Evolutionary conservation across 1,140 invertebrate species (phyloP), one percentile per base, ranked within the genome.

Genomic region (Platyura marginata): DNA sequence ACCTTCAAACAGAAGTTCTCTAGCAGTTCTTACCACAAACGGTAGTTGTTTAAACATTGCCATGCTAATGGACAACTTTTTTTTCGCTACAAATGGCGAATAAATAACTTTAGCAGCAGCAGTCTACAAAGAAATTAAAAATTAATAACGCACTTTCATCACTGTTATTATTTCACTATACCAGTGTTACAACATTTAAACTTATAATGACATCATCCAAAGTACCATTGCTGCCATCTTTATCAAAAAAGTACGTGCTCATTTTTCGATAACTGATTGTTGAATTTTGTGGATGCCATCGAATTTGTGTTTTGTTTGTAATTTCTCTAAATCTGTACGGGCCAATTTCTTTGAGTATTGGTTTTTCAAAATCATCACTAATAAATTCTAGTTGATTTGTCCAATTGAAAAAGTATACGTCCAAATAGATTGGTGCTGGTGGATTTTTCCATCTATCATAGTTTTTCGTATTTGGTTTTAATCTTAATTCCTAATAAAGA

Each of bases 371-470:
- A 15, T 51, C 32, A 22, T 67, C 56, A 5, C 9, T 18, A 1
- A 57, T 55, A 35, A 79, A 72, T 16, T 73, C 61, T 16, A 74
- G 60, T 2, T 73, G 60, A 59, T 88, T 88, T 1, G 81, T 87
- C 80, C 82, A 87, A 60, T 89, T 87, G 53, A 77, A 89, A 19
- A 88, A 63, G 55, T 80, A 78, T 40, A 87, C 67, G 45, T 80
- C 75, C 41, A 88, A 70, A 53, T 72, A 77, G 55, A 88, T 73
- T 0, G 82, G 79, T 39, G 86, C 63, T 0, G 80, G 74, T 1
- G 79, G 81, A 48, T 72, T 69, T 52, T 74, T 68, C 84, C 84
- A 89, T 35, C 77, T 62, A 3, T 64, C 47, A 53, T 64, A 84
- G 41, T 71, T 72, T 25, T 62, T 63, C n/a, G 79, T 77, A 15